phyloP scores from a whole-genome alignment of 2,797 vertebrate genomes.

The Myoxocephalus aenaeus region DNA sequence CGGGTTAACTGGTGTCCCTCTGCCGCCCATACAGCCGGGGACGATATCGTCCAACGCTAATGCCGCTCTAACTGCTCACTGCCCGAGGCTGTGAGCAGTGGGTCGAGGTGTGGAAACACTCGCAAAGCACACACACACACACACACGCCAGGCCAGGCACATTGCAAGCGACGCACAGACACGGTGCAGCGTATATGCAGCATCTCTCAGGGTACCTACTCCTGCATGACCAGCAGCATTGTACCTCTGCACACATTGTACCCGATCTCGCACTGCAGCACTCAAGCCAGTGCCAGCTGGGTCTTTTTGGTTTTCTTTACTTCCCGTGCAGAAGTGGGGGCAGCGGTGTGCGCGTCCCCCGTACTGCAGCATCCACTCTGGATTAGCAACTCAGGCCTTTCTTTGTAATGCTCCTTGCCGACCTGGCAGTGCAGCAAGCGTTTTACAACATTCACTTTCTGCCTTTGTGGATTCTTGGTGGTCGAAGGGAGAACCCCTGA shows the following conservation, averaged over 20 bases:
- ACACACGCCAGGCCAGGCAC: neutral
- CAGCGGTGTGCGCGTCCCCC: neutral
- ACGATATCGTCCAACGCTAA: conserved; percentile 60
- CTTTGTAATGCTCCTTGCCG: neutral
- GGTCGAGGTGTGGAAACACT: conserved; percentile 57
- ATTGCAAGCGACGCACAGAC: neutral
- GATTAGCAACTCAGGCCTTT: neutral
- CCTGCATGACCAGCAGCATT: conserved; percentile 47
- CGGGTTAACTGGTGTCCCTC: conserved; percentile 48
- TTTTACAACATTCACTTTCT: neutral
- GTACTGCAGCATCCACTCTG: conserved; percentile 6
- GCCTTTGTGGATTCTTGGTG: neutral
- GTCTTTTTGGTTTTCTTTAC: conserved; percentile 11
- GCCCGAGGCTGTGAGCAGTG: conserved; percentile 36
- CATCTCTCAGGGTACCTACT: conserved; percentile 37
- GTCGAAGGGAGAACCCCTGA: neutral
- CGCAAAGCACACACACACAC: neutral
- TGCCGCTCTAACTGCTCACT: conserved; percentile 47
- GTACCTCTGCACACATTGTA: conserved; percentile 20
- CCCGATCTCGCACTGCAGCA: conserved; percentile 37
- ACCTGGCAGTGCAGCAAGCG: neutral
- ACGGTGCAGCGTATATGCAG: conserved; percentile 50
- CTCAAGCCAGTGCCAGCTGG: neutral
- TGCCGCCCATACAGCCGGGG: conserved; percentile 30
- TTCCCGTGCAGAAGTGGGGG: neutral